These are phyloP conservation scores for Desmodus rotundus DNA, from an alignment of 2,113 vertebrate species.

Conservation along the genomic window DNA sequence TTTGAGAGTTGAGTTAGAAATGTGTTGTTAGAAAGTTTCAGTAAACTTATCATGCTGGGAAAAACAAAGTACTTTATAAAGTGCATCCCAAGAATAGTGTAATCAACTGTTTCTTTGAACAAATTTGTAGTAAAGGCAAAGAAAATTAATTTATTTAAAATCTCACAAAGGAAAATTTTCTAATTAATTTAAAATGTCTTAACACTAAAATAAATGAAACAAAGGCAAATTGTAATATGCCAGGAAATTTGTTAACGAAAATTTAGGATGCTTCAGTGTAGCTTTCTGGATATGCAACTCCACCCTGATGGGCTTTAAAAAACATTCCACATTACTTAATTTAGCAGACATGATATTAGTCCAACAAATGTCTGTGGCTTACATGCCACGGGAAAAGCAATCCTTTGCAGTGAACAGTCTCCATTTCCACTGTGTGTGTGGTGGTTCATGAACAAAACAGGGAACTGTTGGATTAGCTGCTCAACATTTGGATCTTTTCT, in stretches of 20 bases:
- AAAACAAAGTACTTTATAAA: background rate
- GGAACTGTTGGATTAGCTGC: background rate
- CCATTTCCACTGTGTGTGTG: background rate
- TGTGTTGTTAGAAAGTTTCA: background rate
- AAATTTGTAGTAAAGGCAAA: background rate
- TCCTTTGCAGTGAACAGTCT: background rate
- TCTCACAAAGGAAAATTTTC: background rate
- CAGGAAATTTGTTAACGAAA: background rate
- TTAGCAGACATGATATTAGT: constrained; percentile 36
- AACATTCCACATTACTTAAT: constrained; percentile 56
- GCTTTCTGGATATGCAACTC: constrained; percentile 26
- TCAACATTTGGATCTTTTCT: background rate
- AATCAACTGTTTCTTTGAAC: background rate
- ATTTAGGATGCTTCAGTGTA: background rate
- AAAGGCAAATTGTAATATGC: background rate
- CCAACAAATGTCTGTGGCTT: constrained; percentile 32
- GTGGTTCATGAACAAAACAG: background rate
- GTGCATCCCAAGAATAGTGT: background rate
- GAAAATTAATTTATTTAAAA: background rate
- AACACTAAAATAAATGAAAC: background rate
- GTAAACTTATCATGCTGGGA: background rate
- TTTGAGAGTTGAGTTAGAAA: constrained; percentile 17
- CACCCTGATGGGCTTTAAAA: background rate
- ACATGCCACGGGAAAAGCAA: background rate
- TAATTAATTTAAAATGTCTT: background rate